Evolutionary conservation across 2,113 vertebrate species (phyloP), one percentile per base, ranked within the genome.

Genomic region (Syngnathus floridae): DNA sequence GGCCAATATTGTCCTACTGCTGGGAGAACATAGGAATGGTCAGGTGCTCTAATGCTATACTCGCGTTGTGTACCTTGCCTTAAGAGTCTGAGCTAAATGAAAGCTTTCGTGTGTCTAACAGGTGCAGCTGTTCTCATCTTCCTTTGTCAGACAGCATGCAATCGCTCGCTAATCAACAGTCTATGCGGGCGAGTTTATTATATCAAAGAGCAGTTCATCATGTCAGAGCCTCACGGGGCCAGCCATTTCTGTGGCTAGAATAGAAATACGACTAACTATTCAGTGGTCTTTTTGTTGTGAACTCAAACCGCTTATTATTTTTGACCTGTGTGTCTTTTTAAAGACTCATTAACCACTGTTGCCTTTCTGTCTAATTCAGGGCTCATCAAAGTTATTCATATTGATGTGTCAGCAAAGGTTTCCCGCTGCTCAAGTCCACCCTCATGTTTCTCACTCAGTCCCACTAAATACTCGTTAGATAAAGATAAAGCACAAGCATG

Each of bases 81-180:
- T 78, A 73, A 69, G 69, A 55, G 67, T 69, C 26, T 81, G 69
- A 73, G 63, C 52, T 45, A 69, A 69, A 65, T 65, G 73, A 82
- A 82, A 76, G 38, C 59, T n/a, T 58, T 62, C 69, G 22, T 52
- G 11, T 22, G 8, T 52, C 2, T 4, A 21, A 22, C 26, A 26
- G 49, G n/a, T 9, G 21, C 7, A 22, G 49, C 49, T 52, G 49
- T 52, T 77, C 67, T 81, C 62, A 65, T 78, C 68, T 62, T 74
- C 31, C 12, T 37, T 64, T 31, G 70, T 80, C 51, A 67, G 57
- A 59, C 62, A 51, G 10, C 55, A 12, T 41, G 60, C 22, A 70
- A 63, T 70, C 72, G 17, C 70, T 2, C 61, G 52, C 35, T 75
- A 78, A 86, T 78, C 67, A 77, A 77, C 65, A 71, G 65, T 43